Base-by-base conservation (phyloP, 2,888 invertebrate species). In the Dynastes maya region DNA sequence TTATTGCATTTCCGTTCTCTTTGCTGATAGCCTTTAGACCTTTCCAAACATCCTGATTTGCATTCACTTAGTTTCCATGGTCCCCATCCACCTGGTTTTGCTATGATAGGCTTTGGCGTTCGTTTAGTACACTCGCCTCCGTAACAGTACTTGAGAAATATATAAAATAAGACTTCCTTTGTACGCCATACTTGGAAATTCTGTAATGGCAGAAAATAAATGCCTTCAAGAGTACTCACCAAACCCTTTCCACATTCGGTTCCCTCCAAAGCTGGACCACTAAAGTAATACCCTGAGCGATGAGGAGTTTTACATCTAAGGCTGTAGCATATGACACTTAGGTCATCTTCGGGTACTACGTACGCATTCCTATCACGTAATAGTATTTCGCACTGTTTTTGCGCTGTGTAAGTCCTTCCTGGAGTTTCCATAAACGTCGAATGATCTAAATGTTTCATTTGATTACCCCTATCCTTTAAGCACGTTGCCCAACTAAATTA, bases 251-350 rank as follows among this genome's bases (percentile, higher is more conserved):
- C 95, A 85, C 96, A 96, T 27, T 91, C 88, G 0, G 95, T 96
- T 64, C 96, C 96, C 80, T 95, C 95, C 45, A 96, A 88, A n/a
- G 96, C 96, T 0, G 96, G 96, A 0, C 95, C 95, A 1, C 95
- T 93, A 86, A 92, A 93, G 87, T 94, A 95, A 88, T 91, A 94
- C 11, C 95, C 95, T 79, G 92, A 91, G 71, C 94, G 91, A 85
- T 94, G 93, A 49, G 95, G 95, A 22, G 93, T 92, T 84, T 92
- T 91, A 85, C 95, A 95, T 82, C 93, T 91, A 70, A 95, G 89
- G 87, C 93, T 93, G 78, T 91, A 90, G 86, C 95, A 95, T 80
- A 92, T 90, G 45, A 89, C 87, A 1, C 88, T 83, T 37, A 89
- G 82, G 83, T 89, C 82, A 83, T 88, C 88, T 64, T 88, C 86